Conservation (phyloP, 2,888 invertebrate species). For the Morpho helenor region DNA sequence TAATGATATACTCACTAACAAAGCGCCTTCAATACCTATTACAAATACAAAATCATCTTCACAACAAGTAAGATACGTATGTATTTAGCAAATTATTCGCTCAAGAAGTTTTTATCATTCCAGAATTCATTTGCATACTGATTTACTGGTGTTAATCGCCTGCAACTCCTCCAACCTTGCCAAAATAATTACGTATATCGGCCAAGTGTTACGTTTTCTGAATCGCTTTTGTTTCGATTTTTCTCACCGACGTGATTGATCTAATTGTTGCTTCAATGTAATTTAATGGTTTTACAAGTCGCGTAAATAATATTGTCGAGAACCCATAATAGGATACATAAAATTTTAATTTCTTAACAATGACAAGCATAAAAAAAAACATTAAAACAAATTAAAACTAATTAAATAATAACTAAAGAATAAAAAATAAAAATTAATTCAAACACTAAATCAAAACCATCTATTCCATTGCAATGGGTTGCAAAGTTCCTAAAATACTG, state of each 20-base stretch:
- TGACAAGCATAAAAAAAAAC: no score
- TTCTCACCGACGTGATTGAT: background rate
- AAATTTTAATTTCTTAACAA: no score
- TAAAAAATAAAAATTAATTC: no score
- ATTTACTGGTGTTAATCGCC: conserved; percentile 23
- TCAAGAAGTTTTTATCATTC: conserved; percentile 19
- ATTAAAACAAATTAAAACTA: no score
- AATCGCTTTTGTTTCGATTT: background rate
- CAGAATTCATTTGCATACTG: conserved; percentile 27
- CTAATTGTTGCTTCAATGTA: background rate
- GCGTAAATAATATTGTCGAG: background rate
- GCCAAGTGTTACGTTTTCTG: background rate
- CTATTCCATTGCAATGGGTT: no score
- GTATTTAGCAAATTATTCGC: conserved; percentile 24
- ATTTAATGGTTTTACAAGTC: background rate
- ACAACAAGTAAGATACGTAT: conserved; percentile 12
- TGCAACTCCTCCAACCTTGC: conserved; percentile 30
- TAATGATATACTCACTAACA: no score
- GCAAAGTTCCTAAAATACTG: no score
- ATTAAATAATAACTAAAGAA: no score
- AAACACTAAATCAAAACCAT: no score
- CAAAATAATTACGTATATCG: conserved; percentile 31
- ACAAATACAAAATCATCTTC: conserved; percentile 15
- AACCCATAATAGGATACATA: no score
- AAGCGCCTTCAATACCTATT: no score